Evolutionary conservation across 2,797 vertebrate genomes (phyloP), one percentile per base, ranked within the genome.

Genomic region (Triplophysa bombifrons): DNA sequence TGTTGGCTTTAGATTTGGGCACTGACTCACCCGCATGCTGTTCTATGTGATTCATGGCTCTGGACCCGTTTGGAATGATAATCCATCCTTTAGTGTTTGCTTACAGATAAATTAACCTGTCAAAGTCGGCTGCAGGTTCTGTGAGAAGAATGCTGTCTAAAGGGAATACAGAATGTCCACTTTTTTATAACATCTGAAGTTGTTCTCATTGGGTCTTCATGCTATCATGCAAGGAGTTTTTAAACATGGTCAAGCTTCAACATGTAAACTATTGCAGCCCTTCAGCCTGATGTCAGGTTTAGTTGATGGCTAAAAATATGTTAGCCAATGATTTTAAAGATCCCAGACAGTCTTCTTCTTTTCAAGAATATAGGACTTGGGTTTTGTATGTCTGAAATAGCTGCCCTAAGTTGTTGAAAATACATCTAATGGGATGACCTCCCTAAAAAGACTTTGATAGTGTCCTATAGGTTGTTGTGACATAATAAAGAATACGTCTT

Each of bases 21-120:
- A 69, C 65, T 50, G 70, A 67, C 71, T 67, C n/a, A 51, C 27
- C 16, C 51, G 34, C 50, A 20, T 51, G 53, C 64, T 68, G 61
- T 66, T 66, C 61, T 67, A 34, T 72, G 68, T 78, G 76, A 72
- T 72, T 78, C 67, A 78, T 71, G 58, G 34, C 58, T 65, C 46
- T 1, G 68, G 44, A 50, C 51, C 58, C 12, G 51, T 60, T 72
- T 72, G 51, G 69, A 82, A 77, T 72, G 69, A 73, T 53, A 82
- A 73, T 58, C 64, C 64, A 68, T 70, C 12, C 70, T 63, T 82
- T 78, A 61, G 70, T 69, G 63, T 68, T 78, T 77, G 69, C 51
- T 66, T 68, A 50, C 34, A 72, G 34, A 81, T 58, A 74, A 82
- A 78, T 66, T 30, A 82, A 74, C 64, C 75, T 74, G 70, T 82